Percentiles rank a stretch among this genome's conserved stretches.
Evolutionary conservation across 2,888 invertebrate genomes (phyloP).

Genomic region (Pollenia angustigena): DNA sequence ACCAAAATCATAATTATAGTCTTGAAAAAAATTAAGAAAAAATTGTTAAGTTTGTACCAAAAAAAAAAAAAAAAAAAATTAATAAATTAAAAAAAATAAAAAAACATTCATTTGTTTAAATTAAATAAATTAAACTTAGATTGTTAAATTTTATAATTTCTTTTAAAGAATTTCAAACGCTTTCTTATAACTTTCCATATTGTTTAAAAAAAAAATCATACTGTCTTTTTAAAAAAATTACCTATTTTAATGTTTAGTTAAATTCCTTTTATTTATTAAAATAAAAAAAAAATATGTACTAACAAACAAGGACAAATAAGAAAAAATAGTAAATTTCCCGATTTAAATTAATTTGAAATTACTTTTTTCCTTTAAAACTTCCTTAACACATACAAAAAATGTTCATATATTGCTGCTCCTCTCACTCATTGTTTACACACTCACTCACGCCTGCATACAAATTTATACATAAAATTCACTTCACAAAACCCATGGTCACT

Average conservation of each 20-base stretch:
- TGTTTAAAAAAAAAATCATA: not conserved
- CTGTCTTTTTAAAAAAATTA: too few relatives aligned
- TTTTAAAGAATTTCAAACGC: constrained; percentile 11
- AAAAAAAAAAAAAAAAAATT: constrained; percentile 47
- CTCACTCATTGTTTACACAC: constrained; percentile 51
- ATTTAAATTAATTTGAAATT: not conserved
- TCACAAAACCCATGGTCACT: constrained; percentile 58
- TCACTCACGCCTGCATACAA: constrained; percentile 52
- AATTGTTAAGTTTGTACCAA: constrained; percentile 73
- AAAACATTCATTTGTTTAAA: constrained; percentile 58
- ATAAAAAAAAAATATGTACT: too few relatives aligned
- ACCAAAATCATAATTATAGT: constrained; percentile 74
- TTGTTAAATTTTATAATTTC: constrained; percentile 50
- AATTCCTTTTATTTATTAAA: too few relatives aligned
- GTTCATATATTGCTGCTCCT: constrained; percentile 51
- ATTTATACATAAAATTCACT: constrained; percentile 14
- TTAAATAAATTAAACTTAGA: constrained; percentile 50
- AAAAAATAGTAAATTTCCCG: not conserved
- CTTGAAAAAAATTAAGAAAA: constrained; percentile 69
- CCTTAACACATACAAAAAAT: constrained; percentile 22
- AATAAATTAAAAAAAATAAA: constrained; percentile 39
- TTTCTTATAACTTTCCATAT: not conserved
- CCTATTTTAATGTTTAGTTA: too few relatives aligned
- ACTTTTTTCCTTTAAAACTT: constrained; percentile 20
- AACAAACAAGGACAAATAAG: not conserved